Percentiles rank a stretch among this genome's conserved stretches.
These are phyloP conservation scores for Lordiphosa collinella DNA, from an alignment of 1,140 invertebrate species.

Conservation along the genomic window DNA sequence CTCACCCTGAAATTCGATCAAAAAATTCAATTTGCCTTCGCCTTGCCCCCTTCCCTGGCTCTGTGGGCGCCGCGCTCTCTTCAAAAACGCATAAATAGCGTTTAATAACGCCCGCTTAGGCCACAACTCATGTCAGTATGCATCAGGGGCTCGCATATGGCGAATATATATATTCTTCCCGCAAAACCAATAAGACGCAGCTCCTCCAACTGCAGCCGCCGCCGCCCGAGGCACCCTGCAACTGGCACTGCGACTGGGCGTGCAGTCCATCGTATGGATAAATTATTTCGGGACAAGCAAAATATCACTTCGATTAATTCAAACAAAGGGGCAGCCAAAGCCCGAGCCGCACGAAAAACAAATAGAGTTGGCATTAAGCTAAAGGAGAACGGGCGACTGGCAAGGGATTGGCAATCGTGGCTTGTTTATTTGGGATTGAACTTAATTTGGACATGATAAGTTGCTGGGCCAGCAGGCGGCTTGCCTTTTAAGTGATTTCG, in stretches of 20 bases:
- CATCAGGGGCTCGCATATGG: conserved; percentile 69
- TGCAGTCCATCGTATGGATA: conserved; percentile 27
- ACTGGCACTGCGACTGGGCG: conserved; percentile 9
- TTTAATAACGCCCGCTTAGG: conserved; percentile 76
- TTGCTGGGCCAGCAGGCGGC: conserved; percentile 46
- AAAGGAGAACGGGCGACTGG: background rate
- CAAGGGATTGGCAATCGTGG: conserved; percentile 19
- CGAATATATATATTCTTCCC: conserved; percentile 73
- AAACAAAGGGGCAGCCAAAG: conserved; percentile 51
- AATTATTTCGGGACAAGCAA: conserved; percentile 77
- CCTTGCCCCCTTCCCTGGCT: background rate
- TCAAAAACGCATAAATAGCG: conserved; percentile 74
- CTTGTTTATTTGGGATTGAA: conserved; percentile 72
- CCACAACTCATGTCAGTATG: conserved; percentile 76
- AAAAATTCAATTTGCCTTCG: background rate
- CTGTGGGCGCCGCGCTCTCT: conserved; percentile 37
- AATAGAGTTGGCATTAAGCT: conserved; percentile 6
- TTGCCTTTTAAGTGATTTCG: conserved; percentile 37
- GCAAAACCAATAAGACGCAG: background rate
- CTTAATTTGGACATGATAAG: conserved; percentile 77
- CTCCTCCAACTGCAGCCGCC: conserved; percentile 26
- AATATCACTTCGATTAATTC: conserved; percentile 78
- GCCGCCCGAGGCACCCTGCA: conserved; percentile 16
- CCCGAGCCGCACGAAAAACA: conserved; percentile 4
- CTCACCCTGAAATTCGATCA: no score